Evolutionary conservation across 2,888 invertebrate genomes (phyloP).

Genomic region (Apamea monoglypha): DNA sequence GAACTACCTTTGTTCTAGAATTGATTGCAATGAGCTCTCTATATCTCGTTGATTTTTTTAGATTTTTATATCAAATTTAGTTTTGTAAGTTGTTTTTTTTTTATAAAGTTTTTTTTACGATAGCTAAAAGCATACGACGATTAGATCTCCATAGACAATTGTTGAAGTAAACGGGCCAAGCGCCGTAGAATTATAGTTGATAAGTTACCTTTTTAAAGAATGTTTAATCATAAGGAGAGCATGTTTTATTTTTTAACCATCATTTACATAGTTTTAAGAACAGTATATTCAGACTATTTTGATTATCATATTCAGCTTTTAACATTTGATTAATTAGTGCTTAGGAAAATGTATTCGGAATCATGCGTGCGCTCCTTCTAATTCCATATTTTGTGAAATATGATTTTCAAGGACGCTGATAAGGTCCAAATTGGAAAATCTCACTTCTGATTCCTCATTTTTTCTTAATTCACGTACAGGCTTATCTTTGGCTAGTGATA

Average conservation of each 20-base stretch:
- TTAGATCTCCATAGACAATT: constrained; percentile 85
- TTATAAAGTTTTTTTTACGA: constrained; percentile 80
- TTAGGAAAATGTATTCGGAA: constrained; percentile 60
- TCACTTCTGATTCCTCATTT: constrained; percentile 50
- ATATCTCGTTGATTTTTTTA: constrained; percentile 76
- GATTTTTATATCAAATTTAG: constrained; percentile 74
- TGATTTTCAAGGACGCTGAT: constrained; percentile 79
- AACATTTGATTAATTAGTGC: constrained; percentile 82
- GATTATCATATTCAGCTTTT: constrained; percentile 79
- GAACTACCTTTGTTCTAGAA: constrained; percentile 60
- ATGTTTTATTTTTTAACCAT: constrained; percentile 87
- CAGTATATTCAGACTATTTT: constrained; percentile 75
- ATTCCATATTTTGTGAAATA: constrained; percentile 86
- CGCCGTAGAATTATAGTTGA: constrained; percentile 70
- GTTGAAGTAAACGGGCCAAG: constrained; percentile 87
- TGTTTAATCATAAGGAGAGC: constrained; percentile 79
- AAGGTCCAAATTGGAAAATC: constrained; percentile 66
- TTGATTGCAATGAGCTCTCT: constrained; percentile 68
- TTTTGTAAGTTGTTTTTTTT: constrained; percentile 75
- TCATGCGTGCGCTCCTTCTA: constrained; percentile 75
- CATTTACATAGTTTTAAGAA: constrained; percentile 76
- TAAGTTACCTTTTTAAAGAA: constrained; percentile 72
- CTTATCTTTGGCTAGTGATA: neutral
- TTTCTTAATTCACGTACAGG: constrained; percentile 21
- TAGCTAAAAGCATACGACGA: constrained; percentile 87